A percentile compares a stretch with the other conserved stretches of the same genome.
Conservation (phyloP, 2,113 vertebrate species). For the Coreoperca whiteheadi region DNA sequence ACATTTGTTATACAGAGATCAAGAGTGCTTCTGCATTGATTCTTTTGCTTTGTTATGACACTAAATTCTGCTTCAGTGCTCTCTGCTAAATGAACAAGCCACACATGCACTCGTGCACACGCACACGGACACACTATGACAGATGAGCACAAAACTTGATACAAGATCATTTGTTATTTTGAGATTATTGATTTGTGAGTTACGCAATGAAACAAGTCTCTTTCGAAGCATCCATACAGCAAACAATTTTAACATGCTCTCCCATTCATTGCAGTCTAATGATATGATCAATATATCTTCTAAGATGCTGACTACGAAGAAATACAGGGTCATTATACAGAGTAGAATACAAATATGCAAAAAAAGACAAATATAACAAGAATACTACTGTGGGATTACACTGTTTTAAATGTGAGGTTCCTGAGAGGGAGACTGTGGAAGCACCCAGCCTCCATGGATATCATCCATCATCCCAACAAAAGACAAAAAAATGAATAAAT, state of each 20-base stretch:
- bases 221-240: constrained; percentile 51
- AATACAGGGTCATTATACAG: constrained; percentile 39
- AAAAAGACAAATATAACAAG: constrained; percentile 54
- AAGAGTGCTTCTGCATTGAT: constrained; percentile 57
- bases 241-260: constrained; percentile 46
- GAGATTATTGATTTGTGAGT: constrained; percentile 69
- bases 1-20: constrained; percentile 50
- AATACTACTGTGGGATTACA: constrained; percentile 35
- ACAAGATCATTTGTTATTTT: constrained; percentile 68
- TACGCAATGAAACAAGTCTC: constrained; percentile 58
- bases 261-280: constrained; percentile 61
- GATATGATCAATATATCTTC: constrained; percentile 56
- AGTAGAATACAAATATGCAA: constrained; percentile 27
- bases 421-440: constrained; percentile 29
- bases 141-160: constrained; percentile 61
- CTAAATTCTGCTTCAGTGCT: constrained; percentile 53
- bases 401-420: constrained; percentile 54
- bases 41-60: constrained; percentile 68
- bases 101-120: neutral
- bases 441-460: constrained; percentile 33
- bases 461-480: constrained; percentile 77
- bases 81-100: constrained; percentile 57
- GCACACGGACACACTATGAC: constrained; percentile 39
- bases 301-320: constrained; percentile 57
- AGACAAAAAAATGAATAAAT: constrained; percentile 66